These are phyloP conservation scores for Mesorhabditis spiculigera DNA, from an alignment of 2,888 invertebrate species.

Conservation along the genomic window DNA sequence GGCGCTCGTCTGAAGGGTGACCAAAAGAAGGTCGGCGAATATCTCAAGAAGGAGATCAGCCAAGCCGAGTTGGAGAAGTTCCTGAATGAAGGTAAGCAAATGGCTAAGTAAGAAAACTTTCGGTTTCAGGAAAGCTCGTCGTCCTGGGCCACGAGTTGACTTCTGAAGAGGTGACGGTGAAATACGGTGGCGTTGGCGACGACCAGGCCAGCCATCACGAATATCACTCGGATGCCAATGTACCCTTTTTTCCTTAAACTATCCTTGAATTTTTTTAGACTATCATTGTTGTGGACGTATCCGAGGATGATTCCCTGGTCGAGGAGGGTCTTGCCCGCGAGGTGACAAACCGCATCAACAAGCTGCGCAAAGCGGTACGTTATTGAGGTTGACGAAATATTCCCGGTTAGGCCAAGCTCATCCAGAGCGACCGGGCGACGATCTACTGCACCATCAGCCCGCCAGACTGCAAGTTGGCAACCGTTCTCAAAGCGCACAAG, in stretches of 20 bases:
- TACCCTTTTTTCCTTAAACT: neutral
- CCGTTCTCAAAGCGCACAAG: slow-evolving; percentile 24
- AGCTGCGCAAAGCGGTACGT: slow-evolving; percentile 78
- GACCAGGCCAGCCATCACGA: slow-evolving; percentile 20
- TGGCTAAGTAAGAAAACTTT: neutral
- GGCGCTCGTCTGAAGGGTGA: slow-evolving; percentile 84
- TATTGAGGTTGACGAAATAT: neutral
- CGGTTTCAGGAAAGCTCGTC: slow-evolving; percentile 66
- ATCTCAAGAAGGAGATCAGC: slow-evolving; percentile 72
- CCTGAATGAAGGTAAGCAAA: slow-evolving; percentile 64
- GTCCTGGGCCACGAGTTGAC: slow-evolving; percentile 74
- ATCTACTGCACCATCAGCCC: slow-evolving; percentile 36
- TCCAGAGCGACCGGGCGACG: slow-evolving; percentile 39
- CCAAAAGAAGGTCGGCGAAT: slow-evolving; percentile 80
- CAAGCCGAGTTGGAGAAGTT: slow-evolving; percentile 77
- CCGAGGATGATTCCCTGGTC: slow-evolving; percentile 81
- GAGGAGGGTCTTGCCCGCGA: slow-evolving; percentile 93
- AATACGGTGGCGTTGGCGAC: slow-evolving; percentile 66
- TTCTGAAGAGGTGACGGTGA: slow-evolving; percentile 63
- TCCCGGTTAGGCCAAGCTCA: slow-evolving; percentile 39
- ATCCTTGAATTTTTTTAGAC: slow-evolving; percentile 60
- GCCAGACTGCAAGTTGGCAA: slow-evolving; percentile 26
- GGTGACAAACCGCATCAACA: slow-evolving; percentile 91
- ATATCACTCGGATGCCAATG: slow-evolving; percentile 40
- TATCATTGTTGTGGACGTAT: slow-evolving; percentile 81